phyloP scores from a whole-genome alignment of 2,797 vertebrate species.

The Semotilus atromaculatus region DNA sequence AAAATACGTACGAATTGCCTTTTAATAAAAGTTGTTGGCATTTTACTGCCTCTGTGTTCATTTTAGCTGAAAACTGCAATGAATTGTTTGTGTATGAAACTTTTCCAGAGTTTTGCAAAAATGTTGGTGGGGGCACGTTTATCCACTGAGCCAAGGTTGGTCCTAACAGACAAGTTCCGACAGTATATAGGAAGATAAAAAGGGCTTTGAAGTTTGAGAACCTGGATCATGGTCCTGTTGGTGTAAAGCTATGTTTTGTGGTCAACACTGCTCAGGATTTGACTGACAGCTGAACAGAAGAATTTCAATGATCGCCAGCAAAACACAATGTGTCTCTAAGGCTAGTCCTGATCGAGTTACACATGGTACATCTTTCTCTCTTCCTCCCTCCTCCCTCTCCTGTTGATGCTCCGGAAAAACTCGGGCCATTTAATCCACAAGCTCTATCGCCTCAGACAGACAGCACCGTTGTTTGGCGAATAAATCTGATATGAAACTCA shows the following conservation, averaged over 20 bases:
- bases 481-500: constrained; percentile 49
- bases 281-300: constrained; percentile 59
- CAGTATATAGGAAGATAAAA: constrained; percentile 1
- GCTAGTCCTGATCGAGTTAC: constrained; percentile 54
- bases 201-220: constrained; percentile 30
- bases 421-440: constrained; percentile 53
- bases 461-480: constrained; percentile 19
- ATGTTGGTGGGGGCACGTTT: not conserved
- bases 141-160: not conserved
- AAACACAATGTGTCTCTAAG: constrained; percentile 45
- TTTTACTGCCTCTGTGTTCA: not conserved
- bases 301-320: constrained; percentile 52
- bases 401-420: constrained; percentile 51
- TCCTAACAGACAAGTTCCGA: constrained; percentile 1
- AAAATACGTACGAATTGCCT: too few relatives aligned
- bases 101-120: not conserved
- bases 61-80: not conserved
- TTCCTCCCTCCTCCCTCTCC: constrained; percentile 37
- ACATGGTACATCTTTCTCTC: constrained; percentile 29
- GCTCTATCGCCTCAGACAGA: constrained; percentile 34
- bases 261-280: constrained; percentile 43
- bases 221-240: constrained; percentile 47
- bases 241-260: constrained; percentile 48
- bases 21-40: not conserved
- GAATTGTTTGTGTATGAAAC: not conserved